Percentiles rank a stretch among this genome's conserved stretches.
Evolutionary conservation across 2,888 invertebrate species (phyloP).

Genomic region (Rambutsinella grinnellia): DNA sequence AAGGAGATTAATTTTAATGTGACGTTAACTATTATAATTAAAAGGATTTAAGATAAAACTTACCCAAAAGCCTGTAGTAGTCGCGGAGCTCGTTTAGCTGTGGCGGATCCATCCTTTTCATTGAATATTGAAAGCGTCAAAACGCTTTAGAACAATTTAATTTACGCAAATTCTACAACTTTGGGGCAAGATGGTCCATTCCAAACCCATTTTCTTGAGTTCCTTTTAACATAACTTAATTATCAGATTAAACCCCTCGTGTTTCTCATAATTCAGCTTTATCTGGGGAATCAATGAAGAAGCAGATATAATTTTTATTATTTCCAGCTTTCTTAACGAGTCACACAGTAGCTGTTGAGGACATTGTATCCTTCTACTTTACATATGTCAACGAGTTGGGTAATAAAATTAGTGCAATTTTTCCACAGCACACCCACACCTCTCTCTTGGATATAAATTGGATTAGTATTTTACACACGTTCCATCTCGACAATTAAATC

Average conservation of each 20-base stretch:
- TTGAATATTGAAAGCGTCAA: too few species aligned
- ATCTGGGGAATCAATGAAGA: background rate
- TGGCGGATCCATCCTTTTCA: conserved; percentile 38
- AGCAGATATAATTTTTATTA: background rate
- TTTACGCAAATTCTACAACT: too few species aligned
- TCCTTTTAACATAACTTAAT: too few species aligned
- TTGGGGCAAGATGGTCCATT: too few species aligned
- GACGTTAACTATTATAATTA: background rate
- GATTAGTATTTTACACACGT: background rate
- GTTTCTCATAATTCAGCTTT: too few species aligned
- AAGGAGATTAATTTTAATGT: background rate
- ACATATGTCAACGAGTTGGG: background rate
- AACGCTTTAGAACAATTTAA: background rate
- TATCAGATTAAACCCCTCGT: too few species aligned
- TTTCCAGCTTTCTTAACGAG: background rate
- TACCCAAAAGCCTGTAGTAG: conserved; percentile 42
- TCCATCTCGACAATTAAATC: background rate
- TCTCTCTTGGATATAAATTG: background rate
- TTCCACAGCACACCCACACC: background rate
- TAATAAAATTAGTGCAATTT: background rate
- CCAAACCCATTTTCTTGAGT: too few species aligned
- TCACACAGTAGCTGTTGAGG: background rate
- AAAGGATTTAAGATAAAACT: conserved; percentile 4
- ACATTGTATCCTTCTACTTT: background rate
- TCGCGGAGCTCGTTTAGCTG: conserved; percentile 28